Conservation (phyloP, 2,888 invertebrate species). For the Crioceris asparagi region DNA sequence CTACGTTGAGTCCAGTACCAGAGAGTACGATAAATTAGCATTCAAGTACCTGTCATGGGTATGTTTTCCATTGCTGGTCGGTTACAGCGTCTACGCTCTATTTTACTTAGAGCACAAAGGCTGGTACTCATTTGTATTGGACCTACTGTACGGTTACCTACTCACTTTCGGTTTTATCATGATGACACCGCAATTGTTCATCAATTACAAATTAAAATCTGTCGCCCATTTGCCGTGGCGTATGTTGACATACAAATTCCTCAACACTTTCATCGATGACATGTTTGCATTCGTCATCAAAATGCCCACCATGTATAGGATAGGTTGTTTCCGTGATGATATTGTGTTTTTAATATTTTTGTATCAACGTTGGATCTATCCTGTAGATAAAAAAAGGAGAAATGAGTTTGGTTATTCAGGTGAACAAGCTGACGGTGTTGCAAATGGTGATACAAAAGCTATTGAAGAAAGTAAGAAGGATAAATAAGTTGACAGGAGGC, state of each 20-base stretch:
- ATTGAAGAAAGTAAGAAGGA: too few relatives aligned
- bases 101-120: conserved; percentile 95
- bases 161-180: conserved; percentile 98
- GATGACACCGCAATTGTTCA: conserved; percentile 99
- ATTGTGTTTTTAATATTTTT: conserved; percentile 98
- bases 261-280: conserved; percentile 99
- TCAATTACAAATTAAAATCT: conserved; percentile 98
- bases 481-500: too few relatives aligned
- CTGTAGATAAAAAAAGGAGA: conserved; percentile 85
- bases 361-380: conserved; percentile 98
- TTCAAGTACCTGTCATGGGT: conserved; percentile 95
- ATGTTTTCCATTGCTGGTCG: conserved; percentile 83
- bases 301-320: conserved; percentile 97
- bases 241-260: conserved; percentile 98
- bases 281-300: conserved; percentile 99
- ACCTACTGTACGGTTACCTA: conserved; percentile 95
- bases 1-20: conserved; percentile 89
- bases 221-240: conserved; percentile 99
- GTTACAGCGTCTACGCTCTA: conserved; percentile 92
- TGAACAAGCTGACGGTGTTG: too few relatives aligned
- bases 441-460: too few relatives aligned
- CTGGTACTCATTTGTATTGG: conserved; percentile 97
- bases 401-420: conserved; percentile 99
- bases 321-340: conserved; percentile 98
- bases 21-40: conserved; percentile 87